Percentiles rank a stretch among this genome's conserved stretches.
phyloP scores from a whole-genome alignment of 2,797 vertebrate species.

The Hybognathus amarus region DNA sequence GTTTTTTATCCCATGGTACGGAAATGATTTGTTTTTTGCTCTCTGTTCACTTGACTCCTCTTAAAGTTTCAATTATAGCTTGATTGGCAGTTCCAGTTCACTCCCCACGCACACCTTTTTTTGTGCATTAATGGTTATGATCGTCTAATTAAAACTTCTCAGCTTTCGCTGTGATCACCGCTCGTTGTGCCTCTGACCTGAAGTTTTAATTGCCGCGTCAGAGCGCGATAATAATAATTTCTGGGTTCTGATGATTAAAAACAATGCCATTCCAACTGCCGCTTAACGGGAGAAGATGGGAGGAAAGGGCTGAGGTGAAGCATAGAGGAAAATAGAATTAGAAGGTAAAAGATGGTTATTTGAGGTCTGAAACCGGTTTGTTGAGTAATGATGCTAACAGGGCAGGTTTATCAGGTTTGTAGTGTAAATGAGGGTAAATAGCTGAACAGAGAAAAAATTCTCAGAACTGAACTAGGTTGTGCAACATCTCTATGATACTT shows the following conservation, averaged over 20 bases:
- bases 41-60: slow-evolving; percentile 90
- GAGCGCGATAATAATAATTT: slow-evolving; percentile 90
- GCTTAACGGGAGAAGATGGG: slow-evolving; percentile 72
- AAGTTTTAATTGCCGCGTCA: slow-evolving; percentile 89
- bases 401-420: slow-evolving; percentile 65
- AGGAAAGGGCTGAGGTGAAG: slow-evolving; percentile 50
- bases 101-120: slow-evolving; percentile 89
- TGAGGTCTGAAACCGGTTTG: slow-evolving; percentile 67
- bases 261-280: slow-evolving; percentile 86
- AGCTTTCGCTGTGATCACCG: slow-evolving; percentile 87
- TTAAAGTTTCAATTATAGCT: too few relatives aligned
- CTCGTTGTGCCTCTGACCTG: slow-evolving; percentile 88
- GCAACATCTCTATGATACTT: slow-evolving; percentile 61
- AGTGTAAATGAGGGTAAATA: slow-evolving; percentile 41
- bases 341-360: slow-evolving; percentile 61
- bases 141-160: slow-evolving; percentile 91
- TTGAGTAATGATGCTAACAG: slow-evolving; percentile 63
- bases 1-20: slow-evolving; percentile 89
- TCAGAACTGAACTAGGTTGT: not conserved
- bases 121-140: slow-evolving; percentile 90
- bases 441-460: slow-evolving; percentile 45
- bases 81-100: too few relatives aligned
- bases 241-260: slow-evolving; percentile 89
- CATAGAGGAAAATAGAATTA: slow-evolving; percentile 64
- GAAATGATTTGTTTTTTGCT: slow-evolving; percentile 90